A percentile compares a stretch with the other conserved stretches of the same genome.
Evolutionary conservation across 1,140 invertebrate genomes (phyloP).

Genomic region (Hermetia illucens): DNA sequence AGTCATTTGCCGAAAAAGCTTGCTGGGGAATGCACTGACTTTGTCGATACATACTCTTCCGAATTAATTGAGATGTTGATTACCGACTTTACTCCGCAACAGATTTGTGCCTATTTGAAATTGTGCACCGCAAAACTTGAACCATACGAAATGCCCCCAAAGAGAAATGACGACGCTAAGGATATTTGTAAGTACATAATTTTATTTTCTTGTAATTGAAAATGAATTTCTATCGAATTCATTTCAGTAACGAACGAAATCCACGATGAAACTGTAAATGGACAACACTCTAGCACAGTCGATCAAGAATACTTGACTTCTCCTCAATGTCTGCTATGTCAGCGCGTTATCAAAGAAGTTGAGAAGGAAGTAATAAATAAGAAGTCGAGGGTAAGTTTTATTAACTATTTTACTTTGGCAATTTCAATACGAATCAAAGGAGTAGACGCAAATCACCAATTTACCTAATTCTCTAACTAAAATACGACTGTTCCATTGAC

Average conservation of each 20-base stretch:
- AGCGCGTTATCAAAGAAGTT: constrained; percentile 18
- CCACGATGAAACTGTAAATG: constrained; percentile 37
- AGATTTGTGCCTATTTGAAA: constrained; percentile 62
- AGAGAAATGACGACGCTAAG: constrained; percentile 12
- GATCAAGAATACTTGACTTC: constrained; percentile 8
- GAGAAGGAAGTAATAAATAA: constrained; percentile 19
- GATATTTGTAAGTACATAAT: constrained; percentile 13
- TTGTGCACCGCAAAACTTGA: constrained; percentile 40
- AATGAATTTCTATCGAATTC: constrained; percentile 10
- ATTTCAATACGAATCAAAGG: too few relatives aligned
- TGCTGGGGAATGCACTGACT: constrained; percentile 49
- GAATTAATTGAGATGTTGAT: constrained; percentile 63
- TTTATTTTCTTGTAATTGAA: constrained; percentile 16
- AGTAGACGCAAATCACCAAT: too few relatives aligned
- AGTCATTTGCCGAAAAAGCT: constrained; percentile 46
- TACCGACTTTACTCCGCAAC: constrained; percentile 57
- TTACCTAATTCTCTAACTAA: too few relatives aligned
- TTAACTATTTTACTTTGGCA: too few relatives aligned
- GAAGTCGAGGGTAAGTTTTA: constrained; percentile 12
- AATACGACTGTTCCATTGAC: too few relatives aligned
- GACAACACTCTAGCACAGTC: constrained; percentile 21
- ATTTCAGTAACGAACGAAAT: constrained; percentile 45
- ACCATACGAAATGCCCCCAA: constrained; percentile 17
- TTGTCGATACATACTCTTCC: constrained; percentile 61
- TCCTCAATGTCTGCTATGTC: constrained; percentile 23